These are phyloP conservation scores for Gymnothorax reevesii DNA, from an alignment of 2,797 vertebrate genomes.

Conservation along the genomic window DNA sequence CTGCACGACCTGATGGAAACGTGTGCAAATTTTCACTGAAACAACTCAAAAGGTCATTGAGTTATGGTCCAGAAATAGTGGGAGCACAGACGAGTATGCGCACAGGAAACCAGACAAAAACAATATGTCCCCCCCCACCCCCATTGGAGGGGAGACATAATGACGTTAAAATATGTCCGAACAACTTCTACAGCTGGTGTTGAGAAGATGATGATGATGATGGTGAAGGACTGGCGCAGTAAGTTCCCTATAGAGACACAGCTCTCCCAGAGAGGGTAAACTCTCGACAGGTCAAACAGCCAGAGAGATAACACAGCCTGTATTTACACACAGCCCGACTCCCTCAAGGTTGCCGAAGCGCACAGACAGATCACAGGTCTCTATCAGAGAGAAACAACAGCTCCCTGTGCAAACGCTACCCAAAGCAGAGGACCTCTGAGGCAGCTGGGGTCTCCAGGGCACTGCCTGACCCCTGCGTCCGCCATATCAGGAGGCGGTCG, in stretches of 20 bases:
- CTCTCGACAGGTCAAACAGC: background rate
- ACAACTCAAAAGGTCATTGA: too few species aligned
- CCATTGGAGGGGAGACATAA: too few species aligned
- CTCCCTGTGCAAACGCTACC: background rate
- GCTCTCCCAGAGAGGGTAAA: background rate
- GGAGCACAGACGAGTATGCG: too few species aligned
- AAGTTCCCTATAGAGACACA: background rate
- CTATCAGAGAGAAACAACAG: slow-evolving; percentile 1
- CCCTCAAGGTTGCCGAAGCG: background rate
- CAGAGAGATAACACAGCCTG: background rate
- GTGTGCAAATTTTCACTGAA: too few species aligned
- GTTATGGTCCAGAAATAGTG: too few species aligned
- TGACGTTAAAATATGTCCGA: too few species aligned
- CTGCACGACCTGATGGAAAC: too few species aligned
- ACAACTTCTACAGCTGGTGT: background rate
- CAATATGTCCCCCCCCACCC: too few species aligned
- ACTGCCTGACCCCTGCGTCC: background rate
- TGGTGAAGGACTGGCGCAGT: background rate
- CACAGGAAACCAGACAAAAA: too few species aligned
- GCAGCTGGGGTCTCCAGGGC: background rate
- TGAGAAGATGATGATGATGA: background rate
- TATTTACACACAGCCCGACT: background rate
- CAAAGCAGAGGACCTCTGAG: background rate
- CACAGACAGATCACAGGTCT: background rate
- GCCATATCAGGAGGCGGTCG: slow-evolving; percentile 38